Base-by-base conservation (phyloP, 2,797 vertebrate species). In the Chelmon rostratus region DNA sequence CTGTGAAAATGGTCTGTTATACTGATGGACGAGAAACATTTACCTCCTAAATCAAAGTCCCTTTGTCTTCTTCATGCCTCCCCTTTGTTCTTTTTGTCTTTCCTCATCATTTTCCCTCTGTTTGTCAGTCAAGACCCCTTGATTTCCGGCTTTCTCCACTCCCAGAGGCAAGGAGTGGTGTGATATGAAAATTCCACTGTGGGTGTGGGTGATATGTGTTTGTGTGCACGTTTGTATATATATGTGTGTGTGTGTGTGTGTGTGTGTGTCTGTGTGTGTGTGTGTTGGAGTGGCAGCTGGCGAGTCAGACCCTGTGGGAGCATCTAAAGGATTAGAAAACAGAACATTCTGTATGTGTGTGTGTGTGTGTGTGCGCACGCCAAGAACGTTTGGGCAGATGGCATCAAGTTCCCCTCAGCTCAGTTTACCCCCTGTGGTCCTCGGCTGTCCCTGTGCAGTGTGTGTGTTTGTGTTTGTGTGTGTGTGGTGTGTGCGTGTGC, bases 341-440 rank as follows among this genome's bases (percentile, higher is more conserved):
- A 76, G 66, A 79, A 80, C 52, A 28, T 47, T 79, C 9, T 53
- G 40, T 72, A 25, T 52, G 64, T 73, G 50, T 57, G 59, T 56
- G 54, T 61, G 52, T 44, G 40, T 4, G 40, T 42, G 4, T 42
- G 28, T 28, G 28, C 28, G 28, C 2, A 28, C 28, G 83, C 64
- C 78, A 86, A 74, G 67, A 89, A 86, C 78, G 87, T 86, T 90
- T 84, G 77, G 88, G 79, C 91, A 92, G 92, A 94, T 94, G 92
- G 89, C 91, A 85, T 90, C 79, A 78, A 61, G 81, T 90, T 90
- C 73, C 81, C 58, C 37, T 83, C 69, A 78, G 89, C 88, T 92
- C 92, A 87, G 62, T 82, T 88, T 90, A 86, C 89, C 86, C 89
- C 86, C 88, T 78, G 61, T 64, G 84, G 85, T 69, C 81, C 67